Conservation (phyloP, 2,888 invertebrate genomes). For the Leptinotarsa juncta region DNA sequence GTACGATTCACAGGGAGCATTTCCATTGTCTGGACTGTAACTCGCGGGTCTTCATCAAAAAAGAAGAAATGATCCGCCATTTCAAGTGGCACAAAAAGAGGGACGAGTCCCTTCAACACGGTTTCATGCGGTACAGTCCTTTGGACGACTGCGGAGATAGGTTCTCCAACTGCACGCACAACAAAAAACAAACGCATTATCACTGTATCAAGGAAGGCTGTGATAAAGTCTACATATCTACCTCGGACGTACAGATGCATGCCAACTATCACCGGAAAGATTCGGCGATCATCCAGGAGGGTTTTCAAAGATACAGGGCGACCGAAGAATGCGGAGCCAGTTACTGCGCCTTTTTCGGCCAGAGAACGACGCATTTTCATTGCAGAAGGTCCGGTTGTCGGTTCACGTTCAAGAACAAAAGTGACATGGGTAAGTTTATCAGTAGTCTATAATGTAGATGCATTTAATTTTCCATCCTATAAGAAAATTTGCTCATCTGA, state of each 20-base stretch:
- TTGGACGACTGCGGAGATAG: conserved; percentile 93
- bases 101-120: conserved; percentile 95
- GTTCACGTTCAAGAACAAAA: conserved; percentile 98
- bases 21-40: conserved; percentile 90
- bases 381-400: conserved; percentile 91
- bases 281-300: conserved; percentile 96
- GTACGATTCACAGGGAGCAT: no score
- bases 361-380: conserved; percentile 97
- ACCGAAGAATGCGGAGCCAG: conserved; percentile 95
- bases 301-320: conserved; percentile 95
- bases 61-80: conserved; percentile 98
- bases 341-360: conserved; percentile 92
- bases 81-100: conserved; percentile 99
- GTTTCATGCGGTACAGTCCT: conserved; percentile 89
- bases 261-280: conserved; percentile 98
- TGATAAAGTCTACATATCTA: conserved; percentile 93
- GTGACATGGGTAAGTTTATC: conserved; percentile 93
- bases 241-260: conserved; percentile 99
- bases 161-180: conserved; percentile 81
- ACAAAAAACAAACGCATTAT: conserved; percentile 94
- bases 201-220: conserved; percentile 96
- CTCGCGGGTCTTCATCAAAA: conserved; percentile 91
- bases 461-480: not conserved
- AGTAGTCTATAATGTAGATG: not conserved
- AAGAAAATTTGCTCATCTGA: no score